Base-by-base conservation (phyloP, 2,113 vertebrate genomes). In the Rallus limicola region DNA sequence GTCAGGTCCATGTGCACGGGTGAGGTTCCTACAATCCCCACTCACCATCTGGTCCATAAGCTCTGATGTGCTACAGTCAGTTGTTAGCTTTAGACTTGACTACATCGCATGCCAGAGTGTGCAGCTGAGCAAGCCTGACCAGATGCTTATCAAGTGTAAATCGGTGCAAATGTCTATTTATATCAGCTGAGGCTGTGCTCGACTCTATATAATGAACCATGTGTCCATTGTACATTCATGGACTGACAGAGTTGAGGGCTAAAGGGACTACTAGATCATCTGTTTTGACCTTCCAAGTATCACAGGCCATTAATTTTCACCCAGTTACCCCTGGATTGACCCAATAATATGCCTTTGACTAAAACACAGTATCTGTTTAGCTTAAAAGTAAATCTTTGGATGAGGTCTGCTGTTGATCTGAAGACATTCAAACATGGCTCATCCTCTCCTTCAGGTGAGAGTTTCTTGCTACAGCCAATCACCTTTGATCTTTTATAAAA, bases 91-190 rank as follows among this genome's bases (percentile, higher is more conserved):
- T 93, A 91, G 72, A 85, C 58, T 63, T 63, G 81, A 93, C 86
- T 76, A 59, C 26, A 65, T 87, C 4, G 5, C 84, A 44, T 80
- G 86, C 77, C 83, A 94, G 81, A 62, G 40, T 34, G 77, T 86
- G 75, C 83, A 94, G 83, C 81, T 95, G 91, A 96, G 91, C 88
- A 95, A 94, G 83, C 63, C 92, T 92, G 86, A 83, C 90, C 88
- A 97, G 93, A 94, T 95, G 95, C 88, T 96, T 93, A 91, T 95
- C 88, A 76, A 84, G 65, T 72, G 86, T 78, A 92, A 95, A 96
- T 88, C 1, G 12, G 92, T 75, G 69, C 77, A 96, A 96, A 92
- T 87, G 7, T 79, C 80, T 90, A 75, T 94, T 92, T 93, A 70
- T 92, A 69, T 82, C 93, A 59, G 65, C 53, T 21, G 31, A 72